Conservation (phyloP, 2,113 vertebrate species). For the Onychostoma macrolepis region DNA sequence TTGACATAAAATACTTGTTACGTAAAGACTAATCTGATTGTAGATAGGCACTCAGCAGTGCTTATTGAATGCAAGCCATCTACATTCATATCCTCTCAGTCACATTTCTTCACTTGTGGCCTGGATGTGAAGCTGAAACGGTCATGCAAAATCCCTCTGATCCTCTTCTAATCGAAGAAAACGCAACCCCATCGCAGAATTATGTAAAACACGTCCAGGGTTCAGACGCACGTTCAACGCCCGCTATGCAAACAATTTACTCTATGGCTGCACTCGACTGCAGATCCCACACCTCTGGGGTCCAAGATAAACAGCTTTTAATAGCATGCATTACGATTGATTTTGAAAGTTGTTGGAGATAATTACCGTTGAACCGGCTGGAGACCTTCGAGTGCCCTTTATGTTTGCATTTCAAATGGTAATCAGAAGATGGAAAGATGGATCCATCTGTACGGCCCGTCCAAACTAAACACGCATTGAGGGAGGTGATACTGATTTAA, state of each 20-base stretch:
- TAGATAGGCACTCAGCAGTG: background rate
- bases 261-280: background rate
- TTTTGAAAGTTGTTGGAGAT: slow-evolving; percentile 54
- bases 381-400: slow-evolving; percentile 44
- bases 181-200: background rate
- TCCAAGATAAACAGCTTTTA: slow-evolving; percentile 63
- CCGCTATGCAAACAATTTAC: slow-evolving; percentile 44
- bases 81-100: background rate
- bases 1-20: background rate
- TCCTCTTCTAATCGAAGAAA: slow-evolving; percentile 14
- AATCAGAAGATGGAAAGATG: slow-evolving; percentile 49
- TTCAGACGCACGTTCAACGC: background rate
- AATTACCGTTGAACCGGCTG: slow-evolving; percentile 54
- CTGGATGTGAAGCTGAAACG: background rate
- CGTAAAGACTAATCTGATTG: background rate
- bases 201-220: slow-evolving; percentile 29
- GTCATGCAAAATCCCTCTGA: slow-evolving; percentile 15
- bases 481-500: slow-evolving; percentile 50
- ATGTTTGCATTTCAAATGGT: slow-evolving; percentile 55
- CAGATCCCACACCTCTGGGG: slow-evolving; percentile 37
- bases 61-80: background rate
- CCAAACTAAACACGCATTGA: slow-evolving; percentile 51
- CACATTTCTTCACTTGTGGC: background rate
- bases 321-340: slow-evolving; percentile 41
- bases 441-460: slow-evolving; percentile 9